These are phyloP conservation scores for Montipora foliosa DNA, from an alignment of 64 coral and sea anemone genomes.

Conservation along the genomic window DNA sequence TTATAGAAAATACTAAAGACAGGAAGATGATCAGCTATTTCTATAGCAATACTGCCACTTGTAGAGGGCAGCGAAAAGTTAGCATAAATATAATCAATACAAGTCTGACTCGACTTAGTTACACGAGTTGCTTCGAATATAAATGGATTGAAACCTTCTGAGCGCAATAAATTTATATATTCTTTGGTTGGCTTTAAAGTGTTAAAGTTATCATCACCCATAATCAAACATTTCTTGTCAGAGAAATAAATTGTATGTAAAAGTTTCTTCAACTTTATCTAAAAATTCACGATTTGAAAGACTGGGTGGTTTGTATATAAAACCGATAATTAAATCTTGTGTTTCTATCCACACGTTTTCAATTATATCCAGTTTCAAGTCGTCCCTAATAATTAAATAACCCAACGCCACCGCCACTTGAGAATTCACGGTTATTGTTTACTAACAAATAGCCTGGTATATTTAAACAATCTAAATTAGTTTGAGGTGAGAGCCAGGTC, in stretches of 20 bases:
- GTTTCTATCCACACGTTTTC: constrained; percentile 3
- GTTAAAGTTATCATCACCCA: too few species aligned
- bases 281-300: too few species aligned
- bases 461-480: background rate
- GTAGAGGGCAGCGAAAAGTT: background rate
- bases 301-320: too few species aligned
- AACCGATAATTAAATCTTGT: too few species aligned
- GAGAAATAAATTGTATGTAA: too few species aligned
- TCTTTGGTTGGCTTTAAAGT: background rate
- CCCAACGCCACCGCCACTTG: background rate
- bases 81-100: too few species aligned
- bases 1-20: background rate
- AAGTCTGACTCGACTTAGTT: too few species aligned
- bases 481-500: background rate
- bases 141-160: background rate
- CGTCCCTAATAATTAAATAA: background rate
- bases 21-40: constrained; percentile 11
- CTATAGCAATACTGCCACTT: constrained; percentile 17
- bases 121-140: too few species aligned
- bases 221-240: too few species aligned
- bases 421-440: background rate
- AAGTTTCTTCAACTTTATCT: too few species aligned
- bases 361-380: constrained; percentile 6
- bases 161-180: background rate
- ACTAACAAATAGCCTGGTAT: constrained; percentile 5